Percentiles rank a stretch among this genome's conserved stretches.
These are phyloP conservation scores for Tillus elongatus DNA, from an alignment of 2,888 invertebrate genomes.

Conservation along the genomic window DNA sequence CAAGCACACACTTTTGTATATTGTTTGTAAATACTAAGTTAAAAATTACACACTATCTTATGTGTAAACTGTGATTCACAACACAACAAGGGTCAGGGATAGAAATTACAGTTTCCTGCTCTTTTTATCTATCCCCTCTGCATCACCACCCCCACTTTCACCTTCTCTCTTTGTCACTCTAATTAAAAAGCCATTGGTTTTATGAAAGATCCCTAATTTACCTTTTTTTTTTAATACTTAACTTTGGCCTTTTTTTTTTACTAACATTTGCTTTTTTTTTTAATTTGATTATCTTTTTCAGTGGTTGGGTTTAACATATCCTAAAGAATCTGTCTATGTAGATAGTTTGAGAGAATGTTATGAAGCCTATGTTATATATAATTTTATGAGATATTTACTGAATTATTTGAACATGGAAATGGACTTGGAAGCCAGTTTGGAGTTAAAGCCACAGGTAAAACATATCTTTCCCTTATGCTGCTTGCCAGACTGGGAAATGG, in stretches of 20 bases:
- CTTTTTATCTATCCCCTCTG: too few species aligned
- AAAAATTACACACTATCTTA: too few species aligned
- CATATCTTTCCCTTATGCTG: conserved; percentile 90
- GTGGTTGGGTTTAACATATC: conserved; percentile 85
- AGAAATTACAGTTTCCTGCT: too few species aligned
- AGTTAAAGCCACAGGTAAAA: conserved; percentile 73
- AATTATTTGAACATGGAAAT: conserved; percentile 83
- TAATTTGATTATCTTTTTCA: conserved; percentile 34
- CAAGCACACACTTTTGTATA: too few species aligned
- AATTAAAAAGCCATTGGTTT: conserved; percentile 5
- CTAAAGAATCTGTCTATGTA: conserved; percentile 81
- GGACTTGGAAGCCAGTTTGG: conserved; percentile 73
- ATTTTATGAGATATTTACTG: conserved; percentile 90
- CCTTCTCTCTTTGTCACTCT: too few species aligned
- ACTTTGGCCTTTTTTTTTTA: too few species aligned
- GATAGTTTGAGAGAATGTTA: conserved; percentile 92
- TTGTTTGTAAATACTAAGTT: too few species aligned
- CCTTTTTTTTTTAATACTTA: too few species aligned
- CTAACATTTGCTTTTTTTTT: conserved; percentile 5
- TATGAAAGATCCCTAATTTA: too few species aligned
- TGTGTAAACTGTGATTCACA: too few species aligned
- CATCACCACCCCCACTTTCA: too few species aligned
- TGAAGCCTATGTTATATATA: conserved; percentile 96
- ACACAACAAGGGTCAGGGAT: too few species aligned
- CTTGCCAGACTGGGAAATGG: conserved; percentile 88